phyloP scores from a whole-genome alignment of 2,797 vertebrate genomes.

The Molossus alvarezi region DNA sequence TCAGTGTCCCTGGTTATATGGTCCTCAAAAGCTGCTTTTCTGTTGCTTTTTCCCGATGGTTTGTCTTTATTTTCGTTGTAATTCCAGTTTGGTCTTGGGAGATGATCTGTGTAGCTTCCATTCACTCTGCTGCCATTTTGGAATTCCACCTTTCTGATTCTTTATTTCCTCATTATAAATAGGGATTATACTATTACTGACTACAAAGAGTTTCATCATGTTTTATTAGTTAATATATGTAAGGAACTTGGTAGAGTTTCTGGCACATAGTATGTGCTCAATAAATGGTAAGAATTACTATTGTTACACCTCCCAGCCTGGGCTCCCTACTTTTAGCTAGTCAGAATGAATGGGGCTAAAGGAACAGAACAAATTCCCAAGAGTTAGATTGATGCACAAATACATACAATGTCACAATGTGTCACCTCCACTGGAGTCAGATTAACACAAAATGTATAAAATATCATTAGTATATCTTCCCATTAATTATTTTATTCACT shows the following conservation, averaged over 20 bases:
- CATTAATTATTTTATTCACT: not conserved
- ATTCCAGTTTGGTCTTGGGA: no score
- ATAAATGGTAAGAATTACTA: not conserved
- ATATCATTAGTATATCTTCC: not conserved
- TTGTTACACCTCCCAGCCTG: not conserved
- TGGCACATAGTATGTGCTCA: not conserved
- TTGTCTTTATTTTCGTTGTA: no score
- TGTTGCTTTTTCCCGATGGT: no score
- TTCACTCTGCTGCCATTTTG: no score
- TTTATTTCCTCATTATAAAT: constrained; percentile 34
- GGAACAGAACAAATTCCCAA: not conserved
- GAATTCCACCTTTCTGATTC: not conserved
- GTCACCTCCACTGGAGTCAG: not conserved
- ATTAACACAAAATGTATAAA: not conserved
- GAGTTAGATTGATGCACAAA: not conserved
- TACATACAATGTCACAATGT: not conserved
- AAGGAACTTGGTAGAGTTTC: not conserved
- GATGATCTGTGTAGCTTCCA: no score
- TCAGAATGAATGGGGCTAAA: not conserved
- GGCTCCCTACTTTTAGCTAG: not conserved
- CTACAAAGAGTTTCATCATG: not conserved
- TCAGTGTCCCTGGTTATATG: no score
- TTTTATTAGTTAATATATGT: not conserved
- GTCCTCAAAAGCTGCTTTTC: no score
- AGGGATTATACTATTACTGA: not conserved